Evolutionary conservation across 2,797 vertebrate species (phyloP), one percentile per base, ranked within the genome.

Genomic region (Hippocampus kuda): DNA sequence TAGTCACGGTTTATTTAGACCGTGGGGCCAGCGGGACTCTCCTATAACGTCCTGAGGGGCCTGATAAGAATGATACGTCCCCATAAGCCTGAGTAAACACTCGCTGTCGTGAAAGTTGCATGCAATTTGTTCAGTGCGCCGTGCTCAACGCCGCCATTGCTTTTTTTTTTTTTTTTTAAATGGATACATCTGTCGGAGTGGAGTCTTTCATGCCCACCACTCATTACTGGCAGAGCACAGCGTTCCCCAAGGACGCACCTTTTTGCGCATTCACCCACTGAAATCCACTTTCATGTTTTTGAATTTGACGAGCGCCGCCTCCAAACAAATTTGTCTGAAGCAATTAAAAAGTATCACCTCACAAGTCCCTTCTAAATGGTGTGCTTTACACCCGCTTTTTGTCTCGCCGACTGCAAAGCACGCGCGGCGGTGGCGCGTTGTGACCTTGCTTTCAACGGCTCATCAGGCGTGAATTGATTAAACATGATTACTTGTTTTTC

Each of bases 201-300:
- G 88, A 91, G 89, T 91, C 88, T 92, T 91, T 92, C 91, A 92
- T 92, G 91, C 91, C 88, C 89, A 89, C 86, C 85, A 88, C 89
- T 93, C 92, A 92, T 93, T 92, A 91, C 84, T 73, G 81, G 79
- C 82, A 83, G 84, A 85, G 85, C 83, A 75, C 85, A 87, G 82
- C 72, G 81, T 84, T 93, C 91, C 91, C 91, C 70, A 77, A 89
- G 91, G 91, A 91, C 84, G 84, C 70, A 77, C 85, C 89, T 91
- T 90, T 65, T 91, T 91, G 90, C 88, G 81, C 88, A 88, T 88
- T 91, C 88, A 90, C 88, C 87, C 86, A 80, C 86, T 79, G 81
- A 89, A 90, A 90, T 89, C 81, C 79, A 85, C 90, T 90, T 91
- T 90, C 89, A 91, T 91, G 90, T 89, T 87, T 65, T 80, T 75